Evolutionary conservation across 2,797 vertebrate species (phyloP).

Genomic region (Sparidentex hasta): DNA sequence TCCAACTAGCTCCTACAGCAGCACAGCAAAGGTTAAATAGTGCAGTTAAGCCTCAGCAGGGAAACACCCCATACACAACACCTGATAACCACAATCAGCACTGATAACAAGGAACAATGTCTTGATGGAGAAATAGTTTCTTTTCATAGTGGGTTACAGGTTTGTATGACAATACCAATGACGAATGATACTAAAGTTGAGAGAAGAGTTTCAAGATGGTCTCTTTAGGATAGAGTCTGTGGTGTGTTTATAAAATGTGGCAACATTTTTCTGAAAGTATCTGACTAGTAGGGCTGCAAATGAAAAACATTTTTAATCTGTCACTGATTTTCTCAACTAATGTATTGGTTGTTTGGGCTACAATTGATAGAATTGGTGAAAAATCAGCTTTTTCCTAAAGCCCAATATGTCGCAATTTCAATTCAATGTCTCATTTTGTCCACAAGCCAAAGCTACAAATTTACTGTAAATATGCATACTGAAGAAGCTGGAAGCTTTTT

Average conservation of each 20-base stretch:
- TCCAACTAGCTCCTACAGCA: conserved; percentile 47
- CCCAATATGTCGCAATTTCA: too few species aligned
- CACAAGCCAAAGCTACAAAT: too few species aligned
- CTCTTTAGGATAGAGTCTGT: background rate
- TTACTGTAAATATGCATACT: too few species aligned
- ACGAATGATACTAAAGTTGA: background rate
- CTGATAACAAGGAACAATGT: background rate
- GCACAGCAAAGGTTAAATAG: conserved; percentile 60
- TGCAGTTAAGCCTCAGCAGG: conserved; percentile 57
- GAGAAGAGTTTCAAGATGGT: background rate
- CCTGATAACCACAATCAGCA: conserved; percentile 9
- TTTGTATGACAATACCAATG: conserved; percentile 2
- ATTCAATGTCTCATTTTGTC: too few species aligned
- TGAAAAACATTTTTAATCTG: too few species aligned
- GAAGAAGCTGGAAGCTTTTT: too few species aligned
- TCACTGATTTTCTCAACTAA: too few species aligned
- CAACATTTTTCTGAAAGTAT: background rate
- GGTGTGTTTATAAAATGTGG: background rate
- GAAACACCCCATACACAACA: conserved; percentile 44
- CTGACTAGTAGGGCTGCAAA: too few species aligned
- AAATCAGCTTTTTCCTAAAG: too few species aligned
- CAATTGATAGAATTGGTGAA: too few species aligned
- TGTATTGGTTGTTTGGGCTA: too few species aligned
- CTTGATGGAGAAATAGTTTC: background rate
- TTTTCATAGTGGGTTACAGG: background rate